Base-by-base conservation (phyloP, 2,888 invertebrate genomes). In the Chrysodeixis includens region DNA sequence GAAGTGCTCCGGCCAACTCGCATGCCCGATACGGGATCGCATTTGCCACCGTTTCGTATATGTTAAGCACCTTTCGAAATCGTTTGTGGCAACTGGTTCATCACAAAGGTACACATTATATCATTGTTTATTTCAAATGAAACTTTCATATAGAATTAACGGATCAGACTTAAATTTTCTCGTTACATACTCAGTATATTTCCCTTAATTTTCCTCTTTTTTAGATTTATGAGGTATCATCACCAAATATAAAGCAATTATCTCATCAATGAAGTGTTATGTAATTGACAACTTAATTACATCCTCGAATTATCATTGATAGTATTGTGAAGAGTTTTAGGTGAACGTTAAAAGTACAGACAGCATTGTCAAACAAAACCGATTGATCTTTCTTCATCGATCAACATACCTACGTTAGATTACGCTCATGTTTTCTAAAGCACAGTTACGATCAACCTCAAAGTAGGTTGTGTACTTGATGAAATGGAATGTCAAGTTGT, bases 1-100 rank as follows among this genome's bases (percentile, higher is more conserved):
- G 89, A 90, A 91, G 84, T 88, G 85, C 87, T 85, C 88, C 84
- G 83, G 79, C 76, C 80, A 72, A 78, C 73, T 81, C 78, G 79
- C 79, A 82, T 75, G 76, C 75, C 74, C 75, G 71, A 66, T 68
- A 69, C 69, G 70, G 79, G 79, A 84, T 83, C 78, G 74, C 75
- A 80, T 82, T 79, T 78, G 78, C 78, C 75, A 79, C 78, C 77
- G 76, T 79, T 79, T 68, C 61, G 63, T 70, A 58, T 69, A 66
- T 61, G 65, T 78, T 78, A 78, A 66, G 56, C 71, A 69, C 71
- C 66, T 69, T 77, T 67, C 59, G 57, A 77, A 82, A 66, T 66
- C 53, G 60, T 53, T 55, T 57, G 63, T 59, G 61, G 56, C 79
- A 62, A 66, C 70, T 55, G 56, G 30, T 63, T 64, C 64, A 26